Percentiles rank a stretch among this genome's conserved stretches.
Evolutionary conservation across 1,140 invertebrate genomes (phyloP).

Genomic region (Xylocopa sonorina): DNA sequence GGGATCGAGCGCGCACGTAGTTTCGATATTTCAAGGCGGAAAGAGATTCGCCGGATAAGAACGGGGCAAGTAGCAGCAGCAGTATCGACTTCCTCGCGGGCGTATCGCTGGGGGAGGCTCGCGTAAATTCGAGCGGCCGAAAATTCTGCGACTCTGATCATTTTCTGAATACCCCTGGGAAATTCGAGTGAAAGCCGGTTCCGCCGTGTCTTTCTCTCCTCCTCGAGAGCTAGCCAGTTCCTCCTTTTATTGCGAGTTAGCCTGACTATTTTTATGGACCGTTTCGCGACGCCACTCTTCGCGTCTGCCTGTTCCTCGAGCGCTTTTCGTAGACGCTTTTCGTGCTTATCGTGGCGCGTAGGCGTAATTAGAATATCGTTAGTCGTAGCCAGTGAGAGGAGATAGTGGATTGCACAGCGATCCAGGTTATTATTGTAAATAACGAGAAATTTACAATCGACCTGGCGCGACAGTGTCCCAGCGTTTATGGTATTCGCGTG

Average conservation of each 20-base stretch:
- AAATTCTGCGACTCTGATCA: conserved; percentile 30
- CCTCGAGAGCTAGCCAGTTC: background rate
- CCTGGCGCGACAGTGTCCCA: conserved; percentile 15
- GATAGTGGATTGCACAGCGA: background rate
- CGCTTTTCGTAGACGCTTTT: too few species aligned
- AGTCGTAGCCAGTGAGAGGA: background rate
- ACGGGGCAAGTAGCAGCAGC: background rate
- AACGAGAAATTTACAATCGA: conserved; percentile 20
- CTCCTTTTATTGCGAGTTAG: background rate
- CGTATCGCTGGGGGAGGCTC: background rate
- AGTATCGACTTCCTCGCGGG: background rate
- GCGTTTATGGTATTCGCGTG: conserved; percentile 12
- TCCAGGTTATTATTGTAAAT: conserved; percentile 26
- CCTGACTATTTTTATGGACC: background rate
- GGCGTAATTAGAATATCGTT: background rate
- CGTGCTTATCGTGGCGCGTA: too few species aligned
- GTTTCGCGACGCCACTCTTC: too few species aligned
- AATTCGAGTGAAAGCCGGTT: conserved; percentile 26
- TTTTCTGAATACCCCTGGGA: conserved; percentile 40
- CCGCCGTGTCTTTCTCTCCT: background rate
- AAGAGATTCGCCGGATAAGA: conserved; percentile 11
- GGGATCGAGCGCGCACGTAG: background rate
- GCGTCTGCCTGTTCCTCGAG: background rate
- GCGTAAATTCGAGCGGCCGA: conserved; percentile 40
- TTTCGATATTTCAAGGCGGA: background rate